Evolutionary conservation across 2,888 invertebrate genomes (phyloP).

Genomic region (Nomada lathburiana): DNA sequence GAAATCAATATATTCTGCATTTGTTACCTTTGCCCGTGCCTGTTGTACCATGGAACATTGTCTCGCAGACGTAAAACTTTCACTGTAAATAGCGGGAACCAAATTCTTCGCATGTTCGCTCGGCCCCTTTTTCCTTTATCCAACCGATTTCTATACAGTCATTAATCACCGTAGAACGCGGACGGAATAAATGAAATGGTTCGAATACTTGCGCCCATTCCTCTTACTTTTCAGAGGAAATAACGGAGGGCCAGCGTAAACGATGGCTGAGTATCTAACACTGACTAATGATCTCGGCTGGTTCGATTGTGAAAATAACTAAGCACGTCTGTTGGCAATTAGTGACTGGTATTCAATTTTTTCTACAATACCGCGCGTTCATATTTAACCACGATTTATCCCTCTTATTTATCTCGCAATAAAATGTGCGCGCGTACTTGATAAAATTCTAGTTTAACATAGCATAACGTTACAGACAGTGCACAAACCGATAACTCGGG

Average conservation of each 20-base stretch:
- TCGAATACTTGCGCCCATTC: slow-evolving; percentile 41
- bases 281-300: not conserved
- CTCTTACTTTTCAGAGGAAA: slow-evolving; percentile 22
- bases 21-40: not conserved
- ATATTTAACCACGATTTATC: too few species aligned
- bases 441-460: too few species aligned
- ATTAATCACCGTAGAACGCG: slow-evolving; percentile 50
- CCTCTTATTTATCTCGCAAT: too few species aligned
- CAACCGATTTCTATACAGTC: slow-evolving; percentile 25
- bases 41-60: not conserved
- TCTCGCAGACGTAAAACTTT: slow-evolving; percentile 32
- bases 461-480: too few species aligned
- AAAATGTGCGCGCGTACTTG: too few species aligned
- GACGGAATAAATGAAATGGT: slow-evolving; percentile 41
- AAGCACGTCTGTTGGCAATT: too few species aligned
- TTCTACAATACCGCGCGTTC: too few species aligned
- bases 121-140: not conserved
- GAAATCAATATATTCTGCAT: not conserved
- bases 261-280: slow-evolving; percentile 33
- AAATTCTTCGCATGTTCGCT: slow-evolving; percentile 9
- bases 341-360: too few species aligned
- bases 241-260: slow-evolving; percentile 4
- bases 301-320: too few species aligned
- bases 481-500: too few species aligned
- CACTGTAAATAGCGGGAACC: slow-evolving; percentile 4